Evolutionary conservation across 2,797 vertebrate genomes (phyloP).

Genomic region (Muscicapa striata): DNA sequence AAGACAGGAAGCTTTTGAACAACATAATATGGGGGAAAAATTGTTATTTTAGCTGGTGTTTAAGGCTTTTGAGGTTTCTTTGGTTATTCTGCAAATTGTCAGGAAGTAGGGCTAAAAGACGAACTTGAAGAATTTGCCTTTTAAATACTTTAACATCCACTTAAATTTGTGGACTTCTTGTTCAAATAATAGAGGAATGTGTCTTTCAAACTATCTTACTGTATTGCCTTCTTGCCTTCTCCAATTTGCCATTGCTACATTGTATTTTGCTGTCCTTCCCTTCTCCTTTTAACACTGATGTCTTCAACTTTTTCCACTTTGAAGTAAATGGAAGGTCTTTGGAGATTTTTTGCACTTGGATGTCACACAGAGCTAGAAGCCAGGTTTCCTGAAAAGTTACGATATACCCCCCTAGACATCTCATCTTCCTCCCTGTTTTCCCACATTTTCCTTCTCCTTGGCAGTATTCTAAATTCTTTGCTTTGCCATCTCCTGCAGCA

Average conservation of each 20-base stretch:
- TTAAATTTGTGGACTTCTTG: neutral
- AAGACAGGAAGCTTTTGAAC: neutral
- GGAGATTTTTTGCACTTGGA: neutral
- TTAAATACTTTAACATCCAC: neutral
- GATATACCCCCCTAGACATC: neutral
- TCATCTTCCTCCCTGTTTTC: neutral
- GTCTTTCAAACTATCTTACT: neutral
- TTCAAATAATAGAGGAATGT: neutral
- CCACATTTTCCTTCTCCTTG: neutral
- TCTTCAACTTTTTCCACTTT: neutral
- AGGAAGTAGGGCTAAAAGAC: neutral
- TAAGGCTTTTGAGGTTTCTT: neutral
- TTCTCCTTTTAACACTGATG: neutral
- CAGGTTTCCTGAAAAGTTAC: neutral
- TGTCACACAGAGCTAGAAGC: neutral
- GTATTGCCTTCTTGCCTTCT: neutral
- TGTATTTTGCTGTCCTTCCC: neutral
- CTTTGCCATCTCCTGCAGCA: neutral
- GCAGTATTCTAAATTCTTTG: fast-evolving
- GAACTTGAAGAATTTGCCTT: neutral
- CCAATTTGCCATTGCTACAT: neutral
- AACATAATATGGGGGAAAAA: neutral
- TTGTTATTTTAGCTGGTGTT: neutral
- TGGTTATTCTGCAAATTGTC: neutral
- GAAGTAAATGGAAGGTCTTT: neutral